Evolutionary conservation across 2,888 invertebrate genomes (phyloP), one percentile per base, ranked within the genome.

Genomic region (Lordiphosa andalusiaca): DNA sequence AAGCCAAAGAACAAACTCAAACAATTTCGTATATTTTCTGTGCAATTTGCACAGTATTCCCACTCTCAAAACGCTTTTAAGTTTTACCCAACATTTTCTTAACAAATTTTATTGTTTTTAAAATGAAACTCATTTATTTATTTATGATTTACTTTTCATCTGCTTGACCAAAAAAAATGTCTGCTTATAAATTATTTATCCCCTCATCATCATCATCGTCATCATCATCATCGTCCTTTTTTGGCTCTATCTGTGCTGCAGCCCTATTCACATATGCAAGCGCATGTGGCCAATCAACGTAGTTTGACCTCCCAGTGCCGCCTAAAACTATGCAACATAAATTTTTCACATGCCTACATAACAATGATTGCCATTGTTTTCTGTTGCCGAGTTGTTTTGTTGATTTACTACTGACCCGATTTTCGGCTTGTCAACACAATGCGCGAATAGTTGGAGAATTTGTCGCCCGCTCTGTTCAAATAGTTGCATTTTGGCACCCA

Each of bases 391-490:
- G 57, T 68, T 70, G 64, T 56, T 67, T 64, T 80, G 82, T 71
- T 80, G 84, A 80, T 84, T 78, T 78, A 82, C 84, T 84, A 76
- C 83, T 80, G 78, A 80, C 80, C 80, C 83, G 78, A 84, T 82
- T 80, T 82, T 84, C 77, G 67, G 77, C 73, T 68, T 71, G 85
- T 84, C 74, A 81, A 71, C 82, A 81, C 73, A 76, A 66, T 63
- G 75, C 75, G 65, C 42, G 58, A 48, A 63, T 60, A 41, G 58
- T 53, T 50, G 55, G 66, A 77, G 62, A 77, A 76, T 83, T 76
- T 83, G 84, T 69, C 76, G 81, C 84, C 73, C 51, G 63, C 76
- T 65, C 76, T 83, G 76, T 76, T 73, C 67, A 84, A 77, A 83
- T 83, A 84, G 84, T 67, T 80, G 63, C 76, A 83, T 60, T 67